phyloP scores from a whole-genome alignment of 2,113 vertebrate genomes.

The Castor canadensis region DNA sequence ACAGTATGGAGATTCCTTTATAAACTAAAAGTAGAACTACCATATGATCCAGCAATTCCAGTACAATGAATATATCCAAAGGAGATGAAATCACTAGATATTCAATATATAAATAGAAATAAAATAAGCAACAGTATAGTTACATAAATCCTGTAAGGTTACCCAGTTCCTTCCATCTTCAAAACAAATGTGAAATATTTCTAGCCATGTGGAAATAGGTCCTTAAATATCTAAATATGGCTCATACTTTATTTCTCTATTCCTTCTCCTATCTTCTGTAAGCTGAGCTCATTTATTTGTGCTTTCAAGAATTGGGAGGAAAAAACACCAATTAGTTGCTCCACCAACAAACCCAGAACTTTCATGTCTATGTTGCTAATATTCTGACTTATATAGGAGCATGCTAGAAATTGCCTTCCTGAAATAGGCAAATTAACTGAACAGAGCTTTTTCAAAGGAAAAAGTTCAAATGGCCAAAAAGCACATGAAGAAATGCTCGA shows the following conservation, averaged over 20 bases:
- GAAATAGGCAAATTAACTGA: too few species aligned
- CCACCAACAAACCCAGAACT: neutral
- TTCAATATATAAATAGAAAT: neutral
- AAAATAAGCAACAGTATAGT: neutral
- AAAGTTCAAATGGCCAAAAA: too few species aligned
- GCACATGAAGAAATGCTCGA: too few species aligned
- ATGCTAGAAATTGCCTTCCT: neutral
- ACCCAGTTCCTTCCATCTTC: neutral
- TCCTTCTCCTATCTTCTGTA: neutral
- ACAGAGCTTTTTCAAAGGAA: too few species aligned
- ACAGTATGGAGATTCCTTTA: too few species aligned
- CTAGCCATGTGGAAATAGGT: neutral
- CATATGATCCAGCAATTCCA: too few species aligned
- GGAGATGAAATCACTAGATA: neutral
- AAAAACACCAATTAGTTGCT: neutral
- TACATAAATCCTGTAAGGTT: neutral
- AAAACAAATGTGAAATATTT: conserved; percentile 13
- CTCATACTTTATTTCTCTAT: neutral
- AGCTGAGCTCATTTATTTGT: neutral
- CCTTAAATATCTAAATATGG: neutral
- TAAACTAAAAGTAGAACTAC: too few species aligned
- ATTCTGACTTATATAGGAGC: neutral
- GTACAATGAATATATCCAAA: too few species aligned
- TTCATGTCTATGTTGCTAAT: neutral
- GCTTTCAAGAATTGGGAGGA: neutral